Base-by-base conservation (phyloP, 2,888 invertebrate species). In the Acrobasis repandana region DNA sequence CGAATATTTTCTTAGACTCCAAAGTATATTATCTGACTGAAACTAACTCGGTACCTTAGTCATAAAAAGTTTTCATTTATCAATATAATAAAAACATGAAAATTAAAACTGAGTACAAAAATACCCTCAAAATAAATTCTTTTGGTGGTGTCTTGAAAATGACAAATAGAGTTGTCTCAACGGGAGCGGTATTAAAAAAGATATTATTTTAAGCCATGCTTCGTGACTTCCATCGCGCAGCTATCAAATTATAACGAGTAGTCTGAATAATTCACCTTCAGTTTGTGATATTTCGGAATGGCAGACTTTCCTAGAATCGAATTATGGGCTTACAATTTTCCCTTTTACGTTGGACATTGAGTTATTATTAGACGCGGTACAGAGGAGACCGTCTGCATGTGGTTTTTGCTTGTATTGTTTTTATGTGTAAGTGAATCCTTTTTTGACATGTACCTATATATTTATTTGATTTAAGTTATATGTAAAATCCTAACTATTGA, bases 251-350 rank as follows among this genome's bases (percentile, higher is more conserved):
- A 76, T 69, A 71, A 74, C 68, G 71, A 69, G 67, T 70, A 70
- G 66, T 66, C 66, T 62, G 66, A 66, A 67, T 63, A 67, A 66
- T 69, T 72, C 63, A 62, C 67, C 61, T 67, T 66, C 61, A 65
- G 69, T 75, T 74, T 63, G 65, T 63, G 69, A 66, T 65, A 65
- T 67, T 72, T 70, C 67, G 65, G 48, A 43, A 54, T 56, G 63
- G 70, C 68, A 81, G 79, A 82, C 78, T 73, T 82, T 82, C 83
- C 67, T 71, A 69, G 82, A 83, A 80, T 54, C 51, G 34, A 60
- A 60, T 60, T 69, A 62, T 52, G 33, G 48, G 38, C 15, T 34
- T 20, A 60, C 38, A 46, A 52, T 60, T 60, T 60, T 34, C 11
- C 43, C 16, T 58, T 58, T 51, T 18, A 43, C 50, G 54, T 28